Conservation (phyloP, 2,113 vertebrate species). For the Rynchops niger region DNA sequence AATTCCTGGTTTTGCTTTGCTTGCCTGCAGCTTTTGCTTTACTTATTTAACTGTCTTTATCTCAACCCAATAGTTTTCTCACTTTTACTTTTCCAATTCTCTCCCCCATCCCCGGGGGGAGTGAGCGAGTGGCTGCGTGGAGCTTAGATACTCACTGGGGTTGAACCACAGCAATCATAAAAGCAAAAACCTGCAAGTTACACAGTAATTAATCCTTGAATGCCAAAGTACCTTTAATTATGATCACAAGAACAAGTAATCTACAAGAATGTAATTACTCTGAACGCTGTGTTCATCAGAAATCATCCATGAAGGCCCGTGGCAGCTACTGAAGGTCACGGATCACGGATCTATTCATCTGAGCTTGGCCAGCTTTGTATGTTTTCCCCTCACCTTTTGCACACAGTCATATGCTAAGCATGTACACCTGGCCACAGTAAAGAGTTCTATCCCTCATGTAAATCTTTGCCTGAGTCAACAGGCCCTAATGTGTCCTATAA, state of each 20-base stretch:
- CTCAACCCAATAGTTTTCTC: neutral
- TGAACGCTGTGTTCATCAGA: conserved; percentile 16
- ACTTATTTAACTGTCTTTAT: neutral
- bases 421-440: neutral
- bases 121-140: neutral
- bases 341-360: neutral
- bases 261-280: conserved; percentile 25
- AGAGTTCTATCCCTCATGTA: neutral
- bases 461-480: neutral
- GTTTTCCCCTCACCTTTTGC: neutral
- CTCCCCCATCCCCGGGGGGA: neutral
- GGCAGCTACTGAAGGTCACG: neutral
- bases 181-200: conserved; percentile 15
- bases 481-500: neutral
- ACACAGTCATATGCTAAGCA: neutral
- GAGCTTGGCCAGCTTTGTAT: neutral
- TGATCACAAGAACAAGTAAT: conserved; percentile 14
- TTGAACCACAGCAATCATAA: neutral
- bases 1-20: neutral
- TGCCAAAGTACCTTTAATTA: conserved; percentile 14
- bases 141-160: neutral
- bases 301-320: neutral
- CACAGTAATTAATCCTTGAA: conserved; percentile 32
- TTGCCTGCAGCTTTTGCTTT: neutral
- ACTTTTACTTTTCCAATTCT: neutral